Evolutionary conservation across 2,113 vertebrate species (phyloP).

Genomic region (Microtus richardsoni): DNA sequence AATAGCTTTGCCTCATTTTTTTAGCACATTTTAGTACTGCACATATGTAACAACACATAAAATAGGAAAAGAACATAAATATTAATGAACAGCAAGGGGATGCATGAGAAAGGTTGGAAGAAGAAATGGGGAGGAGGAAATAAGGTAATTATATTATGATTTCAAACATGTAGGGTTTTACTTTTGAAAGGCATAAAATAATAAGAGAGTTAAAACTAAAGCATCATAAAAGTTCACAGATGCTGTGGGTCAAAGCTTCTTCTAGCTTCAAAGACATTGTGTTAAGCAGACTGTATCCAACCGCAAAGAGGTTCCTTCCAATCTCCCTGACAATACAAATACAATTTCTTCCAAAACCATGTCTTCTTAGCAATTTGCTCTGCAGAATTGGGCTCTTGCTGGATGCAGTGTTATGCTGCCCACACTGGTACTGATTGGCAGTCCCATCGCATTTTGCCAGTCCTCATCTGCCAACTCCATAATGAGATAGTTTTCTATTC

Average conservation of each 20-base stretch:
- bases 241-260: not conserved
- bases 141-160: not conserved
- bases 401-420: not conserved
- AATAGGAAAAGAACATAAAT: not conserved
- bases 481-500: slow-evolving; percentile 41
- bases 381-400: not conserved
- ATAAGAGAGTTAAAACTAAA: not conserved
- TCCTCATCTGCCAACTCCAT: not conserved
- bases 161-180: not conserved
- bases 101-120: too few species aligned
- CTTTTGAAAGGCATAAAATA: not conserved
- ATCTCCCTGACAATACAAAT: slow-evolving; percentile 37
- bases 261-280: not conserved
- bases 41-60: not conserved
- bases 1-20: not conserved
- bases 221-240: not conserved
- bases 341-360: slow-evolving; percentile 43
- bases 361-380: slow-evolving; percentile 43
- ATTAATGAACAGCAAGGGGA: too few species aligned
- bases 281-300: not conserved
- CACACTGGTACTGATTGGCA: not conserved
- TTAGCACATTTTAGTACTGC: not conserved
- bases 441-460: not conserved
- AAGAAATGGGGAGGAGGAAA: not conserved
- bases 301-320: not conserved